phyloP scores from a whole-genome alignment of 2,888 invertebrate genomes.

The Priocnemis perturbator region DNA sequence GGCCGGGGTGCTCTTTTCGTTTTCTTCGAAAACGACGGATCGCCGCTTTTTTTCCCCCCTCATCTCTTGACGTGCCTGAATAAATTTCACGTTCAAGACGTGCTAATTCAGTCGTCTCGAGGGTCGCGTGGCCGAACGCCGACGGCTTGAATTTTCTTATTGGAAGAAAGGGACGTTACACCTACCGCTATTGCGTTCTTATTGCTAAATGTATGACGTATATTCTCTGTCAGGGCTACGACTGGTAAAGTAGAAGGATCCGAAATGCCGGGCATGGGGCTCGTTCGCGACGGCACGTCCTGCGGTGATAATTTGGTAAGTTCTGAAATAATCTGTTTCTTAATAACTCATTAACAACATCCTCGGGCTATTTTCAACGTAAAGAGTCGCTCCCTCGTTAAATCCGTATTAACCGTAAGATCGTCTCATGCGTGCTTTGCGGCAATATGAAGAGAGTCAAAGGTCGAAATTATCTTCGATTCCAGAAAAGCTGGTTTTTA shows the following conservation, averaged over 20 bases:
- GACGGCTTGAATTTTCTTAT: too few relatives aligned
- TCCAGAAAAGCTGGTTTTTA: constrained; percentile 1
- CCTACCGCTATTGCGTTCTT: background rate
- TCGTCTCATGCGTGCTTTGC: background rate
- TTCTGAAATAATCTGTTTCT: constrained; percentile 1
- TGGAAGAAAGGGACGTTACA: too few relatives aligned
- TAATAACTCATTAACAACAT: background rate
- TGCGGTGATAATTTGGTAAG: constrained; percentile 91
- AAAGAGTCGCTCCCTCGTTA: too few relatives aligned
- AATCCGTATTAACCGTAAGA: background rate
- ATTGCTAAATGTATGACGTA: background rate
- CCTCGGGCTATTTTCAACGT: background rate
- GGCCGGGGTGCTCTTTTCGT: too few relatives aligned
- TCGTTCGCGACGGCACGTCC: constrained; percentile 95
- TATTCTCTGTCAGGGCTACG: constrained; percentile 80
- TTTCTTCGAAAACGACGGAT: too few relatives aligned
- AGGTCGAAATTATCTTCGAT: background rate
- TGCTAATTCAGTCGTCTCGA: too few relatives aligned
- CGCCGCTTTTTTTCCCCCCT: too few relatives aligned
- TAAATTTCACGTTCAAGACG: too few relatives aligned
- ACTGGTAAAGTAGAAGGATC: constrained; percentile 81
- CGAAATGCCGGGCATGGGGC: constrained; percentile 86
- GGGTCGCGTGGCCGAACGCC: too few relatives aligned
- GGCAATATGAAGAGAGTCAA: too few relatives aligned
- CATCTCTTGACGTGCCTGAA: too few relatives aligned